Evolutionary conservation across 2,797 vertebrate species (phyloP), one percentile per base, ranked within the genome.

Genomic region (Meda fulgida): DNA sequence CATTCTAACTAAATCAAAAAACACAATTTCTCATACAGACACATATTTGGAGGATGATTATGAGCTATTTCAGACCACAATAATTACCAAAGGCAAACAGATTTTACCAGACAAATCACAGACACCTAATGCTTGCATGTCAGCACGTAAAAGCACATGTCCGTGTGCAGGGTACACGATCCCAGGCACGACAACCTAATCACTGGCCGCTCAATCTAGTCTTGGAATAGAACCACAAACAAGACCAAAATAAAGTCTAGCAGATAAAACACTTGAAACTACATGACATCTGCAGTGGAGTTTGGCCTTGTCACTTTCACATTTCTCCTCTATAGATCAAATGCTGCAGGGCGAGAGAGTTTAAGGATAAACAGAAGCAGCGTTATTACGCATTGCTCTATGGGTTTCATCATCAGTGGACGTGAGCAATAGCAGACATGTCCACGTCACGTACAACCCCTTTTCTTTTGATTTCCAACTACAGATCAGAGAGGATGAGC

Each of bases 261-360:
- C 0, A 1, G 46, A 67, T 53, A 13, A 55, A 38, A 13, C 10
- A 9, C 34, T 14, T 18, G n/a, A 18, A 43, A 51, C 5, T 53
- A 58, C 19, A 81, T 40, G n/a, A 80, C 48, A 40, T 51, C 8
- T 70, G 48, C 31, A 5, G n/a, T 70, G 9, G 34, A 51, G 72
- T 48, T 71, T 80, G 29, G 65, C 29, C 55, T 60, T 36, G 66
- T 70, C 53, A 19, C 40, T 80, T 76, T 65, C 26, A 31, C 38
- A 63, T 48, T 82, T 60, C 34, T 60, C 19, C 11, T 79, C 5
- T 51, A 11, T 78, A 84, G 86, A 85, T 88, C 85, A 86, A 85
- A 75, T 66, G 23, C 13, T 53, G 26, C 9, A 55, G 58, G 70
- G 46, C 23, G 55, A 55, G 26, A 34, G 58, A 7, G 36, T 67